A percentile compares a stretch with the other conserved stretches of the same genome.
phyloP scores from a whole-genome alignment of 2,113 vertebrate genomes.

The Ochotona princeps region DNA sequence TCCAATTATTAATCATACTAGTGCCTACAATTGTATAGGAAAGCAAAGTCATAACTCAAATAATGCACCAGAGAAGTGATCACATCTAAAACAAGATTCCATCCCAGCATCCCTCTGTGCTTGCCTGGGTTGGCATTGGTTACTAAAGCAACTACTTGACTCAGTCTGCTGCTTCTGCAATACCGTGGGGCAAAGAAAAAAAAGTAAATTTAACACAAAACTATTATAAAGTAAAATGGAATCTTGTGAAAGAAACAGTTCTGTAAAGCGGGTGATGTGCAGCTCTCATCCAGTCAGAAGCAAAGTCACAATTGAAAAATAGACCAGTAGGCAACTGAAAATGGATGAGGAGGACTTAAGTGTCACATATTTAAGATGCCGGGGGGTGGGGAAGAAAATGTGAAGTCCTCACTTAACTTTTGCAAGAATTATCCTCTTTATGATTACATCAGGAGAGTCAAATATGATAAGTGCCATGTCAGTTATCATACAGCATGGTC shows the following conservation, averaged over 20 bases:
- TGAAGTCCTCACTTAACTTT: not conserved
- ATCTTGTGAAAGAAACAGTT: slow-evolving; percentile 2
- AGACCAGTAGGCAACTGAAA: not conserved
- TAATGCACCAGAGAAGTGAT: not conserved
- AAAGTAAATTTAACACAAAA: slow-evolving; percentile 30
- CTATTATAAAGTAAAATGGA: not conserved
- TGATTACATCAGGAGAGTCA: not conserved
- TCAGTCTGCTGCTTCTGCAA: not conserved
- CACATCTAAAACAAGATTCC: slow-evolving; percentile 14
- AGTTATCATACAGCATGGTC: not conserved
- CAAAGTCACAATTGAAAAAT: not conserved
- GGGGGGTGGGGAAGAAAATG: not conserved
- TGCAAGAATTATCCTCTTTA: slow-evolving; percentile 30
- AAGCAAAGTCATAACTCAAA: not conserved
- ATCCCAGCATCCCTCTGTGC: not conserved
- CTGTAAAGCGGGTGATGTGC: not conserved
- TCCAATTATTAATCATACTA: not conserved
- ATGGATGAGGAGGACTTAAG: not conserved
- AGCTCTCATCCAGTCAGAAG: not conserved
- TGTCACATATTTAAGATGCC: not conserved
- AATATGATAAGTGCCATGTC: slow-evolving; percentile 7
- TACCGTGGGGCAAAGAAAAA: not conserved
- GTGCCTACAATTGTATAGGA: not conserved
- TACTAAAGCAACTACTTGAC: not conserved
- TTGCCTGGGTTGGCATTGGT: not conserved